phyloP scores from a whole-genome alignment of 2,797 vertebrate genomes.

The Hydrocynus forskahlii region DNA sequence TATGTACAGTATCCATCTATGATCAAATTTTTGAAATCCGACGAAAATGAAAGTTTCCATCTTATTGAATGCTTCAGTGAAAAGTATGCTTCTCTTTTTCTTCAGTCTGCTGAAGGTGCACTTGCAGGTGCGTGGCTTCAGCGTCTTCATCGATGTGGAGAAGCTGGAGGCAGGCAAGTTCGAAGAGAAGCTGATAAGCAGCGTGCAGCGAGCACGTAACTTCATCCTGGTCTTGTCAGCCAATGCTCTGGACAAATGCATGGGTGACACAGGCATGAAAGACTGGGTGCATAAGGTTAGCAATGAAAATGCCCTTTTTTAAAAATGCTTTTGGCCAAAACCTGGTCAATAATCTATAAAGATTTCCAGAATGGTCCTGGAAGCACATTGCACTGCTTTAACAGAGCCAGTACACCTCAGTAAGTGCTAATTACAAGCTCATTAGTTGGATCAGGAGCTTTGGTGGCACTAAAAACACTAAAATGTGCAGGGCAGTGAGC shows the following conservation, averaged over 20 bases:
- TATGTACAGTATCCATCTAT: background rate
- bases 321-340: background rate
- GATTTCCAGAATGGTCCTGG: no score
- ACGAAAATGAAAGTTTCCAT: slow-evolving; percentile 2
- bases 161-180: slow-evolving; percentile 97
- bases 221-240: slow-evolving; percentile 94
- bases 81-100: slow-evolving; percentile 11
- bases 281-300: slow-evolving; percentile 99
- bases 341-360: no score
- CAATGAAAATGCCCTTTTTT: background rate
- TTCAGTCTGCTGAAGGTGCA: slow-evolving; percentile 95
- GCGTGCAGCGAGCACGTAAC: slow-evolving; percentile 88
- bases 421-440: no score
- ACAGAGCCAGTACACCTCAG: no score
- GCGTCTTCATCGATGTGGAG: slow-evolving; percentile 97
- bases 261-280: slow-evolving; percentile 88
- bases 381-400: no score
- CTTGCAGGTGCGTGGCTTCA: slow-evolving; percentile 93
- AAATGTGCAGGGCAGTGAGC: no score
- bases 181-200: slow-evolving; percentile 93
- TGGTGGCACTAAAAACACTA: no score
- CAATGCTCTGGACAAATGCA: slow-evolving; percentile 91
- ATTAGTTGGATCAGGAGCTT: no score
- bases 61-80: background rate
- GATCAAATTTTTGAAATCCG: background rate